Conservation (phyloP, 2,113 vertebrate genomes). For the Oreotrochilus melanogaster region DNA sequence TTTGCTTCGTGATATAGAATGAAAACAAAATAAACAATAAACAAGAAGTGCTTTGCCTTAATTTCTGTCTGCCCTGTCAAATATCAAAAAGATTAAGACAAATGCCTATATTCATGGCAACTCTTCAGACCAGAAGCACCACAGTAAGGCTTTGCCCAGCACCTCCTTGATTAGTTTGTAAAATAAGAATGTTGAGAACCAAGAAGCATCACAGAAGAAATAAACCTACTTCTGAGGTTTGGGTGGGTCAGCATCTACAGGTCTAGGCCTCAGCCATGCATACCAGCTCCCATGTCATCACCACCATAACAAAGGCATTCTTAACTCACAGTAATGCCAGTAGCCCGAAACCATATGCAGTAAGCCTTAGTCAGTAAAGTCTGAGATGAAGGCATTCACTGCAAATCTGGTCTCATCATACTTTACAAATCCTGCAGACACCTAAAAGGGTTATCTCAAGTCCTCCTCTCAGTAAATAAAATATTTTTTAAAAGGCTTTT, state of each 20-base stretch:
- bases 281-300: background rate
- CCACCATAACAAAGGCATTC: background rate
- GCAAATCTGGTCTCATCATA: background rate
- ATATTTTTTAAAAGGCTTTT: slow-evolving; percentile 68
- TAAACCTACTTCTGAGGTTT: background rate
- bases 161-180: background rate
- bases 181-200: background rate
- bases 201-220: background rate
- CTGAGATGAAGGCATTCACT: background rate
- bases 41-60: background rate
- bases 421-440: slow-evolving; percentile 7
- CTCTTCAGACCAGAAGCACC: background rate
- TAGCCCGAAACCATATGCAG: background rate
- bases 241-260: background rate
- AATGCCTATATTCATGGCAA: background rate
- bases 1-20: background rate
- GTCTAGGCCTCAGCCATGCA: background rate
- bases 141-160: background rate
- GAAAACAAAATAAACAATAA: background rate
- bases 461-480: slow-evolving; percentile 58
- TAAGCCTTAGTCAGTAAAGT: background rate
- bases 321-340: background rate
- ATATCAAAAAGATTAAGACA: background rate
- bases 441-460: slow-evolving; percentile 37
- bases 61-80: background rate